phyloP scores from a whole-genome alignment of 2,888 invertebrate genomes.

The Chorisops tibialis region DNA sequence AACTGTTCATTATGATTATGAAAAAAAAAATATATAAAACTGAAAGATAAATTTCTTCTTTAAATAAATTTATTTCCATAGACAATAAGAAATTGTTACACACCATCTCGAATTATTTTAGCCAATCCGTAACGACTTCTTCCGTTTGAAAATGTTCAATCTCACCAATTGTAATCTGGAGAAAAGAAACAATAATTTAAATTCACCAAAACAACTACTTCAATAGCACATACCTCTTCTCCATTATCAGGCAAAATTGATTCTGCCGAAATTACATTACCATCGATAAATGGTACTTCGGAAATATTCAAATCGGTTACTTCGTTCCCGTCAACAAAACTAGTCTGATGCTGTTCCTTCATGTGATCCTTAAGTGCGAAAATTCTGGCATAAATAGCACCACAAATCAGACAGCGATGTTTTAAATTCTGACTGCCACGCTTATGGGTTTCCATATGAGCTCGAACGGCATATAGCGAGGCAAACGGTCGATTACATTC shows the following conservation, averaged over 20 bases:
- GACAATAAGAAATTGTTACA: too few relatives aligned
- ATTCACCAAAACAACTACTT: background rate
- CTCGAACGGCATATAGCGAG: conserved; percentile 70
- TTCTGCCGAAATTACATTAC: conserved; percentile 41
- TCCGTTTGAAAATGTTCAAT: conserved; percentile 43
- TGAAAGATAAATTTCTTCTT: too few relatives aligned
- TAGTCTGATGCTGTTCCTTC: conserved; percentile 59
- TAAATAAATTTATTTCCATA: too few relatives aligned
- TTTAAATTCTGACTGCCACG: conserved; percentile 64
- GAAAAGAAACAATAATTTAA: conserved; percentile 9
- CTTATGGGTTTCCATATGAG: conserved; percentile 72
- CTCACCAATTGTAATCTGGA: conserved; percentile 45
- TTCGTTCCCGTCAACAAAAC: conserved; percentile 27
- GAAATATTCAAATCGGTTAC: conserved; percentile 5
- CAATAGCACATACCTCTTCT: conserved; percentile 40
- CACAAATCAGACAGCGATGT: conserved; percentile 67
- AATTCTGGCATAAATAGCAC: conserved; percentile 71
- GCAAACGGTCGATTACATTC: conserved; percentile 76
- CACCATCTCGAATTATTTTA: too few relatives aligned
- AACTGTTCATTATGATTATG: too few relatives aligned
- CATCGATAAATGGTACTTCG: conserved; percentile 33
- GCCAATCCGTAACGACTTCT: conserved; percentile 49
- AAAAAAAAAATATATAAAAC: too few relatives aligned
- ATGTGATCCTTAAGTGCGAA: conserved; percentile 73
- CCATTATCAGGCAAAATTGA: conserved; percentile 40